Conservation (phyloP, 2,888 invertebrate genomes). For the Epiblema foenella region DNA sequence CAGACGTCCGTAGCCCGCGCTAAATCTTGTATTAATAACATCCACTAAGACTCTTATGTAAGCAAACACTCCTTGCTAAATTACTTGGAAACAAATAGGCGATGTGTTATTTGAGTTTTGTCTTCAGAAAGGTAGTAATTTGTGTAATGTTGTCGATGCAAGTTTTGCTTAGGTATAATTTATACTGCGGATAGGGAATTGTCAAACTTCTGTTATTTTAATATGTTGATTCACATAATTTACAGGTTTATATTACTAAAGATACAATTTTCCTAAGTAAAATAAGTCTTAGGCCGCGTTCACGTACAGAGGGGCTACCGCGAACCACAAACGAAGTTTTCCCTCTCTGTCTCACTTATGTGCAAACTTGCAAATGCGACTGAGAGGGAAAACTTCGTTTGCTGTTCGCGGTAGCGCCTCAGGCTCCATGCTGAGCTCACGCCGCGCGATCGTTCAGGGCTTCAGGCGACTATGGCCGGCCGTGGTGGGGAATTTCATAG, state of each 20-base stretch:
- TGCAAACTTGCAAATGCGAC: too few species aligned
- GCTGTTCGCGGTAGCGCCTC: too few species aligned
- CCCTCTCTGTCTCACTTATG: too few species aligned
- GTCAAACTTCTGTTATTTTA: neutral
- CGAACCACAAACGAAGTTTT: too few species aligned
- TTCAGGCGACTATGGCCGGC: too few species aligned
- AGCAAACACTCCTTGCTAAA: constrained; percentile 28
- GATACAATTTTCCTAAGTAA: neutral
- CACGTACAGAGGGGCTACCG: too few species aligned
- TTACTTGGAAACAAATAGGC: constrained; percentile 36
- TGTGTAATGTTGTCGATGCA: neutral
- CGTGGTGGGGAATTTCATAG: too few species aligned
- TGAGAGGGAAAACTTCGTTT: too few species aligned
- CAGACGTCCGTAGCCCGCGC: constrained; percentile 49
- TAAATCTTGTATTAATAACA: constrained; percentile 38
- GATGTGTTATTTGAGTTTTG: constrained; percentile 11
- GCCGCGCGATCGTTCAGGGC: too few species aligned
- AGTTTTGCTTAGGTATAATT: neutral
- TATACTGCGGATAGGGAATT: neutral
- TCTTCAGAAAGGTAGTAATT: constrained; percentile 17
- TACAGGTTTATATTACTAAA: neutral
- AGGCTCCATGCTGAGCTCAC: too few species aligned
- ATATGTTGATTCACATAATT: neutral
- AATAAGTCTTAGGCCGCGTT: neutral
- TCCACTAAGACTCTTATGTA: constrained; percentile 31